A percentile compares a stretch with the other conserved stretches of the same genome.
Conservation (phyloP, 2,113 vertebrate species). For the Corapipo altera region DNA sequence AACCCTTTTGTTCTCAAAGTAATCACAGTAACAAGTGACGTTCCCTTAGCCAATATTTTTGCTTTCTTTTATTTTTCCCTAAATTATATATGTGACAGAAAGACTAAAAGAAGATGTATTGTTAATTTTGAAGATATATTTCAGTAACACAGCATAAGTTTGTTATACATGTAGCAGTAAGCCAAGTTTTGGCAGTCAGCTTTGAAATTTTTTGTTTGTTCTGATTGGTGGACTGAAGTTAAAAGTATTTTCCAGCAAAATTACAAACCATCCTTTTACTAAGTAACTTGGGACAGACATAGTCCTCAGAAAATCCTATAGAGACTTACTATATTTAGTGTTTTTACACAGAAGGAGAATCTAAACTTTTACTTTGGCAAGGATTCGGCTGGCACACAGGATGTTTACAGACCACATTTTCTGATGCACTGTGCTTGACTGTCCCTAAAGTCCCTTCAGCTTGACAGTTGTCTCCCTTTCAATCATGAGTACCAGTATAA, state of each 20-base stretch:
- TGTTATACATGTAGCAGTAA: neutral
- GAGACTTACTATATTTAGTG: neutral
- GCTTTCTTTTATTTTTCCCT: neutral
- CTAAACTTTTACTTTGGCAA: neutral
- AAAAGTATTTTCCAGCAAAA: neutral
- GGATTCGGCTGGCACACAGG: neutral
- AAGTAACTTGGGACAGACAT: neutral
- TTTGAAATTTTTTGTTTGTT: neutral
- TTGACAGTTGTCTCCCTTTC: neutral
- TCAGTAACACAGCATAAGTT: neutral
- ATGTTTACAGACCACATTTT: neutral
- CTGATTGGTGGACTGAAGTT: neutral
- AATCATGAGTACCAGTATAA: accelerated
- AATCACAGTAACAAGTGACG: neutral
- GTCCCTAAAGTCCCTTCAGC: neutral
- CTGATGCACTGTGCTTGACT: neutral
- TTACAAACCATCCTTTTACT: neutral
- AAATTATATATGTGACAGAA: neutral
- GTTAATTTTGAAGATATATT: neutral
- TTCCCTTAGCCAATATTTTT: neutral
- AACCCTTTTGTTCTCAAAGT: neutral
- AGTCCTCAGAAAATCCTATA: neutral
- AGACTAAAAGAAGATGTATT: neutral
- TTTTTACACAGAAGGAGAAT: neutral
- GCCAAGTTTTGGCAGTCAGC: neutral